phyloP scores from a whole-genome alignment of 2,888 invertebrate genomes.

The Teleiodes luculella region DNA sequence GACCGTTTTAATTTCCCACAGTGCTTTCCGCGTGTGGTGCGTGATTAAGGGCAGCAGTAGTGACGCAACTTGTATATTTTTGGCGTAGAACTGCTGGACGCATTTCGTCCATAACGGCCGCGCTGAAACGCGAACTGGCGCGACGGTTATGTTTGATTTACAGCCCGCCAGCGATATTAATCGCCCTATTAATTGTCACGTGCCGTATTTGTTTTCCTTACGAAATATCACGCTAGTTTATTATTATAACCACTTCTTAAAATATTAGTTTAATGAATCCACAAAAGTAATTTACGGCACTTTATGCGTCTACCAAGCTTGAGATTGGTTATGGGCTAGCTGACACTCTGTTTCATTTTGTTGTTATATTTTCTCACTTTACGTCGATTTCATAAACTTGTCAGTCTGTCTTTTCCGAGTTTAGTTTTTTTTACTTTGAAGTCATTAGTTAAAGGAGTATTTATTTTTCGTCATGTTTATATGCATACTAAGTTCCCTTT shows the following conservation, averaged over 20 bases:
- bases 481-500: background rate
- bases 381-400: too few relatives aligned
- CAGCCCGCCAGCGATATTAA: constrained; percentile 19
- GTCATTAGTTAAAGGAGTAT: background rate
- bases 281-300: too few relatives aligned
- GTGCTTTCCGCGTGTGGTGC: constrained; percentile 35
- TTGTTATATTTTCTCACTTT: too few relatives aligned
- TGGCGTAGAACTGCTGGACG: constrained; percentile 28
- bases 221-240: constrained; percentile 5
- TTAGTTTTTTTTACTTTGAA: background rate
- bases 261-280: too few relatives aligned
- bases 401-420: too few relatives aligned
- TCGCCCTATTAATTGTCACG: constrained; percentile 26
- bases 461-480: background rate
- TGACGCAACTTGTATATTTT: constrained; percentile 49
- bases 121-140: constrained; percentile 29
- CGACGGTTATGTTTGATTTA: constrained; percentile 26
- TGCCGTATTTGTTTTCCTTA: constrained; percentile 15
- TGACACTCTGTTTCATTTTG: too few relatives aligned
- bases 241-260: constrained; percentile 8
- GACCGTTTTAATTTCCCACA: constrained; percentile 11
- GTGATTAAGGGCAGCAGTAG: constrained; percentile 41
- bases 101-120: constrained; percentile 41
- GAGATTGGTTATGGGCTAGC: too few relatives aligned
- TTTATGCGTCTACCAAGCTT: too few relatives aligned